Evolutionary conservation across 2,113 vertebrate species (phyloP), one percentile per base, ranked within the genome.

Genomic region (Solea solea): DNA sequence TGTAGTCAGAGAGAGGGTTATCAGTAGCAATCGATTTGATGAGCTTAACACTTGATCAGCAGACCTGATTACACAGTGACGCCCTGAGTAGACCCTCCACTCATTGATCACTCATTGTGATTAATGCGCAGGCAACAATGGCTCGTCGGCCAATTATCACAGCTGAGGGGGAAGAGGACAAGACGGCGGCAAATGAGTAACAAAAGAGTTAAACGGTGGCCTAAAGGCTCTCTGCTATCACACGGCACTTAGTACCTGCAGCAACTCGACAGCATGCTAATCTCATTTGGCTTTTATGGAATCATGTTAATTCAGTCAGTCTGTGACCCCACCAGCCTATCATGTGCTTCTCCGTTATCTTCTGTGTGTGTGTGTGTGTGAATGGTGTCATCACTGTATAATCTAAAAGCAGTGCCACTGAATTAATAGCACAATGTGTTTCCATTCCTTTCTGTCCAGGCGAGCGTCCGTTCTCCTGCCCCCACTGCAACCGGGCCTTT

Each of bases 391-490:
- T 34, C 34, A 6, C 34, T 34, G 34, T 21, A 21, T 21, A 21
- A 21, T 1, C 21, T 21, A 67, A 69, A 53, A 64, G 49, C 48
- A 58, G 63, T 84, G 80, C 87, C 87, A 88, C 11, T 72, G 7
- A 52, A 52, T 25, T 73, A 3, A 58, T 48, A 42, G 13, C 9
- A 2, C 59, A 16, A 71, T 62, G 15, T 65, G 25, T 72, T 71
- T 86, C 60, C 80, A 21, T 42, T 8, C 21, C 34, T 64, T 45
- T 63, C 52, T 51, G 3, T 57, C 50, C 67, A 99, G 97, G 97
- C 27, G 97, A 99, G 91, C 97, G 97, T 42, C 97, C 97, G 0
- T 99, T 99, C 91, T 98, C 96, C 85, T 99, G 97, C 89, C 93
- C 96, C 7, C 97, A 98, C 85, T 99, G 97, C 92, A 98, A 94